Base-by-base conservation (phyloP, 2,888 invertebrate genomes). In the Isotomurus palustris region DNA sequence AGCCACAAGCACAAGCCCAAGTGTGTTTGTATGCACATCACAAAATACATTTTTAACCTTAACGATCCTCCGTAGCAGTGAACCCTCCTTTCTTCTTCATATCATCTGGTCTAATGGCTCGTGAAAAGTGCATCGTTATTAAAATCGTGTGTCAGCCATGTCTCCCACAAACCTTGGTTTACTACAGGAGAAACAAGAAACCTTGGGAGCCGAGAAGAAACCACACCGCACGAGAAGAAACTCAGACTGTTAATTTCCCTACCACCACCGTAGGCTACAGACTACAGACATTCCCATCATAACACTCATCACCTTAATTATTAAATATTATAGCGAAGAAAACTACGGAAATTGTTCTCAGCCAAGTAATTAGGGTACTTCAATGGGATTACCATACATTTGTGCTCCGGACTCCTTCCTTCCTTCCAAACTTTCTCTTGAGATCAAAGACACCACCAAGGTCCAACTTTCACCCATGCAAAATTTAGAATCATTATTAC, bases 1-100 rank as follows among this genome's bases (percentile, higher is more conserved):
- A n/a, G n/a, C n/a, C n/a, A n/a, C n/a, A 21, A 19, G 21, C 12
- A 43, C 43, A 8, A 6, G 3, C 5, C 4, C 19, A 19, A 22
- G 5, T 43, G 43, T 19, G 24, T 43, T 43, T 14, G 43, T 43
- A 43, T 24, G 43, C 43, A 22, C 22, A 21, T 14, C 43, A 43
- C 43, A 43, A 6, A 19, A 43, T 43, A 19, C 43, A 43, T 43
- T 43, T 43, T 43, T 43, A 19, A 43, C 19, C 24, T 14, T 14
- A 17, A n/a, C n/a, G n/a, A n/a, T 5, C 17, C 19, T n/a, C 6
- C 19, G 32, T 32, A 14, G 32, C 14, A 32, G 32, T 32, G 8
- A 14, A 32, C 14, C 21, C 43, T 40, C 24, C 8, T 21, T 22
- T 43, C 22, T 19, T 19, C 14, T 12, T 43, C 21, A 43, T 24